Evolutionary conservation across 2,797 vertebrate genomes (phyloP).

Genomic region (Myotis pilosus): DNA sequence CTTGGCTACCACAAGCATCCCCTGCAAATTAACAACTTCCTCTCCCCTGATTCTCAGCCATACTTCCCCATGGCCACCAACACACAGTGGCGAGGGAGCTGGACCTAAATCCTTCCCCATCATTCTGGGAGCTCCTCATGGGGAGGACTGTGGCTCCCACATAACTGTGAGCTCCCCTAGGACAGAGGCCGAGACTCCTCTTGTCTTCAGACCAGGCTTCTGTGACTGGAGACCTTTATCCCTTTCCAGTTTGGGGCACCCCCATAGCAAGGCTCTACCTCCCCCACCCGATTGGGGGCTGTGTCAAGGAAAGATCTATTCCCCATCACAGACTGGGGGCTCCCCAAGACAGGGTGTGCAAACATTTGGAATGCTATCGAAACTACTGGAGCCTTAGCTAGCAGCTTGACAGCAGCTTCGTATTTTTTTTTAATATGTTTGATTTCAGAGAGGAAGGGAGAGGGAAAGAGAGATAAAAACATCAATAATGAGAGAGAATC

Average conservation of each 20-base stretch:
- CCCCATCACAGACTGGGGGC: background rate
- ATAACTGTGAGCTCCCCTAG: background rate
- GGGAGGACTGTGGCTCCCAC: background rate
- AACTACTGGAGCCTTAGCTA: background rate
- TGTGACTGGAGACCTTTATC: background rate
- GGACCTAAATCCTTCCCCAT: background rate
- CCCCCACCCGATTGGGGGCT: background rate
- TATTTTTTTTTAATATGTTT: background rate
- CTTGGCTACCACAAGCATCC: background rate
- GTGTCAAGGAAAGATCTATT: background rate
- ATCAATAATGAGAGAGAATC: background rate
- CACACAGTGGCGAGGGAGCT: background rate
- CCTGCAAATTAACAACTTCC: background rate
- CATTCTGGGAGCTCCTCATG: background rate
- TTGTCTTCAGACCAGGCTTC: background rate
- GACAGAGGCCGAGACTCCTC: background rate
- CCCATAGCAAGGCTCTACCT: rapidly evolving
- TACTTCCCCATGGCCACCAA: background rate
- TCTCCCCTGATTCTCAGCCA: background rate
- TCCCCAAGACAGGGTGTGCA: background rate
- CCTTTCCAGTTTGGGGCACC: background rate
- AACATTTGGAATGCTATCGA: background rate
- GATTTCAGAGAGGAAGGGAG: background rate
- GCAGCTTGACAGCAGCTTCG: background rate
- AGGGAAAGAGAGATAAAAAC: background rate